Base-by-base conservation (phyloP, 2,797 vertebrate species). In the Halcyon badia region DNA sequence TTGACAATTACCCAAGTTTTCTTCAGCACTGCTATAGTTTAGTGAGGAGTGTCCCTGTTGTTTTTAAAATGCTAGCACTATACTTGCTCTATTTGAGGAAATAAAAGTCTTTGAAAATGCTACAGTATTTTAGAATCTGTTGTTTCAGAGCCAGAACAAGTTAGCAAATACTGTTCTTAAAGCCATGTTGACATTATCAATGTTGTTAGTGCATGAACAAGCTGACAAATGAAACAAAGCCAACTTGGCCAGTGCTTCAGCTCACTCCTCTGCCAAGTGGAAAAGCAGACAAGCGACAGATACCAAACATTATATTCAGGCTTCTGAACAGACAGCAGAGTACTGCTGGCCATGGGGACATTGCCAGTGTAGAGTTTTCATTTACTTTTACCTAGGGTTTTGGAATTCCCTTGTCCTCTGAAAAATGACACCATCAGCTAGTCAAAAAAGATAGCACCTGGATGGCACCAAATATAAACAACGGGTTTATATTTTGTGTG, bases 151-250 rank as follows among this genome's bases (percentile, higher is more conserved):
- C 44, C 52, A 91, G 54, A 85, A 48, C 8, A 25, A 90, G 68
- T 91, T 56, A 87, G 65, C 78, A 86, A 95, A 94, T 30, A 65
- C 24, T 62, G 52, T 49, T 91, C 71, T 76, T 83, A 80, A 56
- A 87, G 65, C 24, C 2, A 0, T 52, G 25, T 73, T 93, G 95
- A 93, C 83, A 93, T 92, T 89, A 86, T 49, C 66, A 56, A 2
- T 84, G 92, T 44, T 85, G 76, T 42, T 68, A 75, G 66, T 18
- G 61, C 37, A 84, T 41, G 83, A 91, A 94, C 58, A 73, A 85
- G 31, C n/a, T 37, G 65, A 60, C 42, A 89, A 81, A 89, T 60
- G 87, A 87, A 95, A 87, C 44, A 69, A 89, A 92, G 60, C 22
- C 69, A 78, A 16, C 28, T 88, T 72, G 87, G 83, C 65, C 56